phyloP scores from a whole-genome alignment of 2,113 vertebrate species.

The Phrynocephalus versicolor region DNA sequence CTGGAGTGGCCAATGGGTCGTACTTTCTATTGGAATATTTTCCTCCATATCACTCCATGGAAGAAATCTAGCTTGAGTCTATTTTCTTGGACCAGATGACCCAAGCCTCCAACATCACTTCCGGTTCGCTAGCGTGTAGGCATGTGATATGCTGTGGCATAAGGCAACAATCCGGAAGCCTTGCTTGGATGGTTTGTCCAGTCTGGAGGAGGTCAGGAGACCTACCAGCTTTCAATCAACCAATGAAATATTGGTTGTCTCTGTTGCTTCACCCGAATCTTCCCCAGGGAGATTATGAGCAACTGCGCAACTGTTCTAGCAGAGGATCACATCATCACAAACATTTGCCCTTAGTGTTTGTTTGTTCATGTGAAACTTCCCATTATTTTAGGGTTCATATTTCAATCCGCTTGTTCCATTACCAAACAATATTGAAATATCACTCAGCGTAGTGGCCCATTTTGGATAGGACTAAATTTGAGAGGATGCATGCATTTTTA shows the following conservation, averaged over 20 bases:
- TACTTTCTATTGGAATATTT: no score
- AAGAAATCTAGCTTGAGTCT: no score
- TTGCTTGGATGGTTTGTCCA: no score
- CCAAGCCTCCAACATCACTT: neutral
- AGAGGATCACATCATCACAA: neutral
- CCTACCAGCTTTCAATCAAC: no score
- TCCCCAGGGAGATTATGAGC: neutral
- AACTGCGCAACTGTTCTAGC: neutral
- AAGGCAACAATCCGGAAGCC: neutral
- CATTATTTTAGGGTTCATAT: constrained; percentile 18
- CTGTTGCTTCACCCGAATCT: neutral
- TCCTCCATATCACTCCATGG: no score
- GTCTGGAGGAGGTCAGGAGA: neutral
- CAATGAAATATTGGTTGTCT: no score
- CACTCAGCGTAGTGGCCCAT: neutral
- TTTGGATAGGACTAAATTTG: constrained; percentile 44
- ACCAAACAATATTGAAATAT: constrained; percentile 21
- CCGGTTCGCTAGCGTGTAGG: no score
- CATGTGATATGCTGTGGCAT: neutral
- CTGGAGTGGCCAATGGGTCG: no score
- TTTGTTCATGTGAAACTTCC: neutral
- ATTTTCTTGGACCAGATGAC: no score
- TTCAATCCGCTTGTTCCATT: constrained; percentile 4
- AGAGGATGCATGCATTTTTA: constrained; percentile 50
- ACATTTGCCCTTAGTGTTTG: neutral